phyloP scores from a whole-genome alignment of 1,140 invertebrate genomes.

The Drosophila novamexicana region DNA sequence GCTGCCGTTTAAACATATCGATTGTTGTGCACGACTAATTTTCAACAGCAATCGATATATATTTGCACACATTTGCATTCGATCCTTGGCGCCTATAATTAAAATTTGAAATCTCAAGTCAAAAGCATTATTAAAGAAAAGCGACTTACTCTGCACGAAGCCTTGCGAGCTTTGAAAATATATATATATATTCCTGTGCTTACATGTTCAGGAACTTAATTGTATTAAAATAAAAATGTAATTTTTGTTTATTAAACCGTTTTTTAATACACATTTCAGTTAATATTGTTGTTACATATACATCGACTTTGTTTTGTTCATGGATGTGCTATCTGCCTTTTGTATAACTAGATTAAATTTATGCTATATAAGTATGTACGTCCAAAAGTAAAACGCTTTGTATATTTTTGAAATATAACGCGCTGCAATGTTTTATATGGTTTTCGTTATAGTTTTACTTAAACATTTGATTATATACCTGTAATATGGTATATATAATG shows the following conservation, averaged over 20 bases:
- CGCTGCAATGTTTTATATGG: conserved; percentile 24
- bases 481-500: conserved; percentile 63
- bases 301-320: conserved; percentile 29
- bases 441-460: conserved; percentile 28
- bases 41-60: not conserved
- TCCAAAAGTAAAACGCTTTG: conserved; percentile 61
- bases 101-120: not conserved
- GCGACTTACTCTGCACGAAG: too few relatives aligned
- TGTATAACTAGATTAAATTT: conserved; percentile 63
- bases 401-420: conserved; percentile 64
- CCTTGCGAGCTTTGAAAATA: too few relatives aligned
- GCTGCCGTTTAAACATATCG: conserved; percentile 4
- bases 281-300: conserved; percentile 61
- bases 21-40: not conserved
- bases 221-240: conserved; percentile 18
- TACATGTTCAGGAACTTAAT: not conserved
- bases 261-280: conserved; percentile 59
- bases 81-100: not conserved
- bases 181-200: too few relatives aligned
- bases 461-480: conserved; percentile 55
- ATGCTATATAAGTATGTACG: conserved; percentile 63
- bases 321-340: conserved; percentile 32
- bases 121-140: too few relatives aligned
- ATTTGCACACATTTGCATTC: not conserved
- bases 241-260: conserved; percentile 31